Evolutionary conservation across 2,888 invertebrate species (phyloP).

Genomic region (Philereme vetulata): DNA sequence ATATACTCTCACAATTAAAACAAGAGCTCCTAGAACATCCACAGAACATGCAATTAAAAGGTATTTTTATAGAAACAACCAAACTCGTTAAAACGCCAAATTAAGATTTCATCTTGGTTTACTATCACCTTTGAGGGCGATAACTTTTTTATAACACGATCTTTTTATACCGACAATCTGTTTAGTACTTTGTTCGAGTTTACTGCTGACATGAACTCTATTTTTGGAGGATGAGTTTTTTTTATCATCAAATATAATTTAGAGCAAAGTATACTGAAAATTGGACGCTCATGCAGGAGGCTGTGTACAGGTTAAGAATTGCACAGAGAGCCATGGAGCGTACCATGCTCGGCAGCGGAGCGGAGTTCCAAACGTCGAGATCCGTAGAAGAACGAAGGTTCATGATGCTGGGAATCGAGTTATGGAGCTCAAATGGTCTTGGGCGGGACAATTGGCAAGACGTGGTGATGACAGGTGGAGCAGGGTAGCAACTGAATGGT

Average conservation of each 20-base stretch:
- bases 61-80: constrained; percentile 9
- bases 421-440: too few species aligned
- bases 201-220: constrained; percentile 28
- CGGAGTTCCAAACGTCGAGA: too few species aligned
- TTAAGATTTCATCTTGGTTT: constrained; percentile 37
- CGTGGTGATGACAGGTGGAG: too few species aligned
- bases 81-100: constrained; percentile 34
- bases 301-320: too few species aligned
- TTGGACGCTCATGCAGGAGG: too few species aligned
- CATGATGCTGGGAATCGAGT: too few species aligned
- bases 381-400: too few species aligned
- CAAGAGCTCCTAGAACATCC: background rate
- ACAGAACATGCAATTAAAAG: constrained; percentile 9
- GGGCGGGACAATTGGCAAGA: too few species aligned
- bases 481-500: too few species aligned
- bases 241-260: background rate
- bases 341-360: too few species aligned
- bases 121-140: constrained; percentile 31
- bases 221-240: constrained; percentile 24
- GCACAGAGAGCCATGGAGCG: too few species aligned
- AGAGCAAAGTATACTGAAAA: too few species aligned
- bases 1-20: background rate
- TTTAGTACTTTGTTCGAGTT: constrained; percentile 36
- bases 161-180: constrained; percentile 40
- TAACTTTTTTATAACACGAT: constrained; percentile 32